A percentile compares a stretch with the other conserved stretches of the same genome.
Conservation (phyloP, 2,113 vertebrate genomes). For the Stigmatopora argus region DNA sequence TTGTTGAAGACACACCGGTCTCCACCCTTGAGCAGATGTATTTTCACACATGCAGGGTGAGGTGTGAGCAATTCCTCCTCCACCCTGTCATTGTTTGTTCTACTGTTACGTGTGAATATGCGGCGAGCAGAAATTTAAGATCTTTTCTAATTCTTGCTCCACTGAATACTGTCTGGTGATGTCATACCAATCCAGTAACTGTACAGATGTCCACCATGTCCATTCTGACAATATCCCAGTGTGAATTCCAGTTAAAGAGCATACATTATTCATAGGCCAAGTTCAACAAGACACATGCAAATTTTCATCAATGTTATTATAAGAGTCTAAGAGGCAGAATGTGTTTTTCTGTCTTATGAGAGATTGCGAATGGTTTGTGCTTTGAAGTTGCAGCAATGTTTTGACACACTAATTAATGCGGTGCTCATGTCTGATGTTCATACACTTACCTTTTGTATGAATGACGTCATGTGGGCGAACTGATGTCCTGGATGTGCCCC, state of each 20-base stretch:
- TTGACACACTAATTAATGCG: constrained; percentile 58
- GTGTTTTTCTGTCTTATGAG: constrained; percentile 44
- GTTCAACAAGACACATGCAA: constrained; percentile 30
- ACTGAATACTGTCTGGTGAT: constrained; percentile 38
- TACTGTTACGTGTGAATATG: constrained; percentile 70
- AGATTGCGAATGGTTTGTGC: constrained; percentile 54
- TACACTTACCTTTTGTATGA: constrained; percentile 49
- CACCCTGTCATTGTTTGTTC: constrained; percentile 72
- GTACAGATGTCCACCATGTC: constrained; percentile 48
- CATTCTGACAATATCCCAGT: not conserved
- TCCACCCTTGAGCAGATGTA: constrained; percentile 71
- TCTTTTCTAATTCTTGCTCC: constrained; percentile 37
- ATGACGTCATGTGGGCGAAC: constrained; percentile 32
- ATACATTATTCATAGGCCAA: constrained; percentile 21
- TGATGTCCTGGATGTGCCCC: constrained; percentile 59
- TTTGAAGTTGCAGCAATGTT: constrained; percentile 59
- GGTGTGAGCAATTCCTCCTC: constrained; percentile 72
- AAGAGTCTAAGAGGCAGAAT: constrained; percentile 45
- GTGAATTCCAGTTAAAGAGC: not conserved
- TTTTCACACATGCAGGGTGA: constrained; percentile 76
- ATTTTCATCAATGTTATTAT: constrained; percentile 36
- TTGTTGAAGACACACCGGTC: constrained; percentile 67
- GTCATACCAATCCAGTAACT: constrained; percentile 54
- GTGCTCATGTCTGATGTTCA: constrained; percentile 41
- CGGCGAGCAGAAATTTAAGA: constrained; percentile 59